Base-by-base conservation (phyloP, 2,113 vertebrate genomes). In the Himantopus leucocephalus region DNA sequence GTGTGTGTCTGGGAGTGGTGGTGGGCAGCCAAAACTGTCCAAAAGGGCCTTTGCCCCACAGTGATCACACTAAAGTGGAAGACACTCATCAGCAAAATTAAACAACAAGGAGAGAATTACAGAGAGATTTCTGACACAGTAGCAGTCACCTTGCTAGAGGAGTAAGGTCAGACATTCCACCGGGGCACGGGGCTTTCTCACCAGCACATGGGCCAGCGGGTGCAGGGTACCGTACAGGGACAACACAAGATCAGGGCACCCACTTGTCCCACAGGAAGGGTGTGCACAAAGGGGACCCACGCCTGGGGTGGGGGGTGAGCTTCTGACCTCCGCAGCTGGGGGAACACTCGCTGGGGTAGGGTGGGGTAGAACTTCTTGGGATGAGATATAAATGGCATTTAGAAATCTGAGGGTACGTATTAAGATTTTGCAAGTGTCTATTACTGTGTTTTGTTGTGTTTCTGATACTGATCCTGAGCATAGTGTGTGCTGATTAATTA, bases 271-370 rank as follows among this genome's bases (percentile, higher is more conserved):
- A 14, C 13, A 23, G 9, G 24, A 45, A 2, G 1, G 7, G 4
- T 48, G 24, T n/a, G 15, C 26, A 39, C 20, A n/a, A 39, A 29
- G 10, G 35, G 8, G 10, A 73, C 7, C 3, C 27, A 6, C 3
- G 39, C 24, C 34, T 41, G 59, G 27, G 5, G 6, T 45, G 4
- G 5, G 4, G 21, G 2, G 0, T 53, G 50, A 89, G 6, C 18
- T 80, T 41, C 24, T 73, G 45, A 67, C 12, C 5, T 7, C 5
- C 13, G 20, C 7, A 30, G 27, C 21, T 39, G 6, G 1, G 10
- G 20, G 3, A 6, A 63, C 19, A 4, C 3, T 50, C 26, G 16
- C 9, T 1, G 2, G 13, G 5, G 2, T 20, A 2, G 12, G 3
- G 12, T 10, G 4, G 2, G 9, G 16, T 58, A 53, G 12, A 74